Evolutionary conservation across 2,888 invertebrate genomes (phyloP).

Genomic region (Deroplatys truncata): DNA sequence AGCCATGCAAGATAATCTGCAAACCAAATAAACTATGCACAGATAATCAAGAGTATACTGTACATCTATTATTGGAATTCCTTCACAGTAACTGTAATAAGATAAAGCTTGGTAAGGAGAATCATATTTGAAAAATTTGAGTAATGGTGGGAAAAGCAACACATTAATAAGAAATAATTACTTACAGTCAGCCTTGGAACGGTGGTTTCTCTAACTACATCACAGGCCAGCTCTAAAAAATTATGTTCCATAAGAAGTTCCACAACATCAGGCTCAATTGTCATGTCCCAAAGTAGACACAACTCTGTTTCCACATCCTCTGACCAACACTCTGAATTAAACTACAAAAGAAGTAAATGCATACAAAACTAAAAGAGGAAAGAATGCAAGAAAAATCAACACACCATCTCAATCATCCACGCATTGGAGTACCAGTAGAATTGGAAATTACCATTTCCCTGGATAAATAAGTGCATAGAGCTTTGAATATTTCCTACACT

Average conservation of each 20-base stretch:
- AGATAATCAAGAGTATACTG: too few species aligned
- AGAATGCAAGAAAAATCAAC: not conserved
- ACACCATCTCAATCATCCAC: not conserved
- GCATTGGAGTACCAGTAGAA: not conserved
- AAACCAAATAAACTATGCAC: too few species aligned
- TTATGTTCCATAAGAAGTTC: conserved; percentile 63
- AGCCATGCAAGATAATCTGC: too few species aligned
- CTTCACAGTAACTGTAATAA: too few species aligned
- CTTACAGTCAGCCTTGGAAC: conserved; percentile 57
- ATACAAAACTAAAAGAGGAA: not conserved
- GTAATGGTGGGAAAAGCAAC: too few species aligned
- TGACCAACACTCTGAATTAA: conserved; percentile 45
- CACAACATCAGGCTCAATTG: conserved; percentile 71
- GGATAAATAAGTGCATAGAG: too few species aligned
- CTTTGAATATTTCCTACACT: too few species aligned
- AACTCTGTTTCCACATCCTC: conserved; percentile 67
- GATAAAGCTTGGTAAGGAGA: too few species aligned
- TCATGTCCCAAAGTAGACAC: conserved; percentile 82
- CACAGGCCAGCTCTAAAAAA: conserved; percentile 57
- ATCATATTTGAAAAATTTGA: too few species aligned
- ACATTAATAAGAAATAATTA: not conserved
- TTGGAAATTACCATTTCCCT: too few species aligned
- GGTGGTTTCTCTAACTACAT: conserved; percentile 50
- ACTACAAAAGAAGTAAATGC: not conserved
- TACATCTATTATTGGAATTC: too few species aligned